These are phyloP conservation scores for Morinoia aosen DNA, from an alignment of 2,888 invertebrate species.

Conservation along the genomic window DNA sequence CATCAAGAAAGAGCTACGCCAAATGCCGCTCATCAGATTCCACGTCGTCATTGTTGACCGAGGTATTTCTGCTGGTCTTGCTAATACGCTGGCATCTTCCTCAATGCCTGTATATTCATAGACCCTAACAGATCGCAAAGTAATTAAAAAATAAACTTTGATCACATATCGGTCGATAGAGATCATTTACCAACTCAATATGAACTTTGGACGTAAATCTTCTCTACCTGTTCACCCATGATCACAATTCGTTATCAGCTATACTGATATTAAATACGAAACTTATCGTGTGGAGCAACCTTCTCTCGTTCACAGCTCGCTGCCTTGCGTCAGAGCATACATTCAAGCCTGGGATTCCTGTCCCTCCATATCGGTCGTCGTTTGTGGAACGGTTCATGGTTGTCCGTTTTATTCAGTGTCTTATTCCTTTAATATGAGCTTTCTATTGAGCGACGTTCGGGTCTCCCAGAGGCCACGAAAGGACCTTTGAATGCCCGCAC, in stretches of 20 bases:
- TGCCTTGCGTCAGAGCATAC: not conserved
- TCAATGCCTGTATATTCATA: too few relatives aligned
- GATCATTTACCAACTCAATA: not conserved
- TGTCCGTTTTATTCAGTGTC: slow-evolving; percentile 3
- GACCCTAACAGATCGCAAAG: too few relatives aligned
- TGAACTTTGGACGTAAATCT: not conserved
- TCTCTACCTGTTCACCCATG: not conserved
- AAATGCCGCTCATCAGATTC: too few relatives aligned
- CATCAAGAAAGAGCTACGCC: too few relatives aligned
- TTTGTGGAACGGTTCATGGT: not conserved
- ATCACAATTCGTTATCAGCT: not conserved
- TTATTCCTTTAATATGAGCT: slow-evolving; percentile 9
- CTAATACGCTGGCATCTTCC: too few relatives aligned
- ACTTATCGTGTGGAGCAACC: not conserved
- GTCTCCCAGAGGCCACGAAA: not conserved
- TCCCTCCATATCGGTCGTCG: not conserved
- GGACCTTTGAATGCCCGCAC: slow-evolving; percentile 10
- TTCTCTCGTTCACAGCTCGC: not conserved
- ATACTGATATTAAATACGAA: not conserved
- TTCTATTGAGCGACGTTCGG: not conserved
- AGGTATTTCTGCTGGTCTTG: too few relatives aligned
- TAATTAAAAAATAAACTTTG: not conserved
- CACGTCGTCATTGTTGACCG: too few relatives aligned
- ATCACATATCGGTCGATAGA: not conserved
- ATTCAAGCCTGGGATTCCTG: not conserved